phyloP scores from a whole-genome alignment of 2,797 vertebrate species.

The Hozukius guyotensis region DNA sequence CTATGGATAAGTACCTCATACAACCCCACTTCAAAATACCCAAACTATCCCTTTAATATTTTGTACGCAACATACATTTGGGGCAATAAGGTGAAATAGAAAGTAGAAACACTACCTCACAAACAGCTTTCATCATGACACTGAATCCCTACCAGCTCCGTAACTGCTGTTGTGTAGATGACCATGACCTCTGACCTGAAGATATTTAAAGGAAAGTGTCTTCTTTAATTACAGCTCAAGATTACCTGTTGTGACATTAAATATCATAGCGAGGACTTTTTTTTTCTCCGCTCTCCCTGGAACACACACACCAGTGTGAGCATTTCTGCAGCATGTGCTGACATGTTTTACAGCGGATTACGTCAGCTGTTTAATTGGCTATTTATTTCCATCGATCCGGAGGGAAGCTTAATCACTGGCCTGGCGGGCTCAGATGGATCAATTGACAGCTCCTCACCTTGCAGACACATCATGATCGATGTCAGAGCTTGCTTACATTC shows the following conservation, averaged over 20 bases:
- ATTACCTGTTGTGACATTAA: conserved; percentile 1
- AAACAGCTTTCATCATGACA: background rate
- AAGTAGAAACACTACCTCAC: background rate
- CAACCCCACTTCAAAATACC: no score
- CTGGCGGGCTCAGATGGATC: conserved; percentile 55
- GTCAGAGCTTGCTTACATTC: conserved; percentile 48
- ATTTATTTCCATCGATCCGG: conserved; percentile 65
- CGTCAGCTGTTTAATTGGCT: conserved; percentile 60
- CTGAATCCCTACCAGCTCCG: background rate
- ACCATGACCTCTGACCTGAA: conserved; percentile 2
- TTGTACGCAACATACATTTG: background rate
- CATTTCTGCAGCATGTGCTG: background rate
- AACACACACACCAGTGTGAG: background rate
- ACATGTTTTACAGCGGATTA: conserved; percentile 31
- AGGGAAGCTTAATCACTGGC: conserved; percentile 55
- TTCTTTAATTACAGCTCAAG: conserved; percentile 24
- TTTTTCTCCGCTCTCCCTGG: background rate
- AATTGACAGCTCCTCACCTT: conserved; percentile 64
- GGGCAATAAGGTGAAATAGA: background rate
- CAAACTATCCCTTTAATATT: background rate
- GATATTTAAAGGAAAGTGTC: conserved; percentile 19
- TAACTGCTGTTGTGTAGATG: background rate
- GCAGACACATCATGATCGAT: conserved; percentile 55
- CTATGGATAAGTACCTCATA: no score
- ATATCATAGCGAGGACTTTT: conserved; percentile 1